Percentiles rank a stretch among this genome's conserved stretches.
Evolutionary conservation across 2,888 invertebrate genomes (phyloP).

Genomic region (Notocelia uddmanniana): DNA sequence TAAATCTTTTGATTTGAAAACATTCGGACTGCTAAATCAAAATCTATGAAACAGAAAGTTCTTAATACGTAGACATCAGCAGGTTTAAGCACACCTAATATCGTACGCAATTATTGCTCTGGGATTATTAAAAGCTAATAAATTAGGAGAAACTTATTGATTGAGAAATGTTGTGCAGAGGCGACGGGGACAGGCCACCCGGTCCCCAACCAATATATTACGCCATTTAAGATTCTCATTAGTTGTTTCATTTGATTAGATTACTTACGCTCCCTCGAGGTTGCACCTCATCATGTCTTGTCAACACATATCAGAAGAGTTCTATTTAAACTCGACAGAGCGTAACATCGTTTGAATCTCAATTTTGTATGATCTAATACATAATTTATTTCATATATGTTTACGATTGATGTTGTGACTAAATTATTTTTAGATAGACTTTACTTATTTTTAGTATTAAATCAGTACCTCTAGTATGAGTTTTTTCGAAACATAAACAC

Average conservation of each 20-base stretch:
- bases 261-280: slow-evolving; percentile 75
- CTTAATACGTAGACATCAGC: background rate
- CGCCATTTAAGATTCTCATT: slow-evolving; percentile 81
- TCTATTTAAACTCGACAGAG: slow-evolving; percentile 67
- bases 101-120: slow-evolving; percentile 11
- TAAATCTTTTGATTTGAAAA: no score
- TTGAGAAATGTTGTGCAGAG: slow-evolving; percentile 51
- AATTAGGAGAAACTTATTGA: slow-evolving; percentile 47
- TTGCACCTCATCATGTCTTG: slow-evolving; percentile 72
- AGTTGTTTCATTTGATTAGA: slow-evolving; percentile 80
- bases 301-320: slow-evolving; percentile 68
- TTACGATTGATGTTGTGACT: slow-evolving; percentile 22
- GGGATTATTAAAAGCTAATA: slow-evolving; percentile 21
- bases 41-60: no score
- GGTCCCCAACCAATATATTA: slow-evolving; percentile 80
- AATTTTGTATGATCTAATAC: slow-evolving; percentile 35
- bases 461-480: no score
- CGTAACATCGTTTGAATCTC: slow-evolving; percentile 58
- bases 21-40: no score
- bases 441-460: background rate
- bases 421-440: slow-evolving; percentile 18
- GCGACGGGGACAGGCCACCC: slow-evolving; percentile 57
- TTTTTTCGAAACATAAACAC: no score
- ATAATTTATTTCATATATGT: slow-evolving; percentile 32
- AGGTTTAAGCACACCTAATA: background rate